Evolutionary conservation across 2,797 vertebrate genomes (phyloP).

Genomic region (Centroberyx gerrardi): DNA sequence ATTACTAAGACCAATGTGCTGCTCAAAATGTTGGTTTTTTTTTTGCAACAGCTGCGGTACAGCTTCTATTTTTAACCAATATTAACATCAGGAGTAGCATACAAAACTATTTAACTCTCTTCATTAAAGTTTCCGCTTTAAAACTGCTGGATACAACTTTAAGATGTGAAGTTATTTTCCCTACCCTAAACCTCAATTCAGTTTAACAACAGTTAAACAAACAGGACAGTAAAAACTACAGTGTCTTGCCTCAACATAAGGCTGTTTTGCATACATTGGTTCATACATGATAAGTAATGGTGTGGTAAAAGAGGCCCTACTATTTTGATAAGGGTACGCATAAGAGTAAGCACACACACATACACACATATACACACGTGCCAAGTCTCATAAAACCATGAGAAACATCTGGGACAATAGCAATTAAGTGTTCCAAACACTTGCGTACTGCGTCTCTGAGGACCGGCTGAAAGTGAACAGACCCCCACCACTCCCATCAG

Average conservation of each 20-base stretch:
- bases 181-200: conserved; percentile 6
- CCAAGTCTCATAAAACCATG: conserved; percentile 44
- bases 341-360: background rate
- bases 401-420: conserved; percentile 71
- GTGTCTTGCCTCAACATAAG: background rate
- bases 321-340: conserved; percentile 27
- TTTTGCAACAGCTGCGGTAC: background rate
- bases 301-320: conserved; percentile 10
- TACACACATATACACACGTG: conserved; percentile 1
- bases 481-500: conserved; percentile 64
- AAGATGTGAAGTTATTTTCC: conserved; percentile 37
- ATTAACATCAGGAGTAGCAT: conserved; percentile 5
- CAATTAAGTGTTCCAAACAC: conserved; percentile 69
- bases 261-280: conserved; percentile 9
- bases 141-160: conserved; percentile 35
- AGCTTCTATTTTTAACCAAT: conserved; percentile 20
- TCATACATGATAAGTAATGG: conserved; percentile 5
- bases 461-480: conserved; percentile 66
- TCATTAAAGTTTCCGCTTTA: conserved; percentile 36
- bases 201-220: conserved; percentile 21
- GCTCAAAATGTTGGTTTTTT: background rate
- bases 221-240: background rate
- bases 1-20: background rate
- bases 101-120: conserved; percentile 19
- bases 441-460: conserved; percentile 56